Evolutionary conservation across 2,888 invertebrate species (phyloP), one percentile per base, ranked within the genome.

Genomic region (Metalampra italica): DNA sequence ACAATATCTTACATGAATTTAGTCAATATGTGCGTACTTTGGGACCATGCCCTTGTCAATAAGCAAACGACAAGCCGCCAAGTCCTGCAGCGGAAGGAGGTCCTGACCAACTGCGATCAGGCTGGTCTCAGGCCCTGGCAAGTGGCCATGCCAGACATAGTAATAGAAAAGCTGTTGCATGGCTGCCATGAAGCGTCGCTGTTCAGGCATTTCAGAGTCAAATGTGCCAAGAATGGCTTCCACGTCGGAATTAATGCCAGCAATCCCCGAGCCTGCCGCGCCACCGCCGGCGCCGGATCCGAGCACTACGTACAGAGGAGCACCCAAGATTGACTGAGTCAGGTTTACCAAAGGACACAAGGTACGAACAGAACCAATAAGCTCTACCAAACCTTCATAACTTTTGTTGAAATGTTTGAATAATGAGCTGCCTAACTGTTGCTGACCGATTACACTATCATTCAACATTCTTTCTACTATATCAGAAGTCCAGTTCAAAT

Each of bases 91-190:
- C 0, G 93, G 90, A 7, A 93, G 80, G 11, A 92, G 88, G 72
- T 95, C 95, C 71, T 95, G 95, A 0, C 91, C 94, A 1, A 96
- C 92, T 22, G 93, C 88, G 37, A 95, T 82, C 12, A 95, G 90
- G 9, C 90, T 86, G 32, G 88, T 79, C 49, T 92, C 92, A 7
- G 91, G 90, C n/a, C 92, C 91, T 9, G 91, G 84, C 49, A 95
- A 84, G 56, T 90, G 91, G n/a, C 95, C 96, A 58, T 94, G 92
- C 90, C 94, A 92, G 1, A 96, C 95, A 65, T 92, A 97, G 64
- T 94, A 92, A 77, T 95, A 96, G 78, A 97, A 97, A 30, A 96
- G 79, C 56, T 94, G 93, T 68, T 96, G 95, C 90, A 96, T 94
- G 9, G 95, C 93, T 0, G 93, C 91, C 59, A 94, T 92, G 69